Evolutionary conservation across 2,797 vertebrate species (phyloP), one percentile per base, ranked within the genome.

Genomic region (Fringilla coelebs): DNA sequence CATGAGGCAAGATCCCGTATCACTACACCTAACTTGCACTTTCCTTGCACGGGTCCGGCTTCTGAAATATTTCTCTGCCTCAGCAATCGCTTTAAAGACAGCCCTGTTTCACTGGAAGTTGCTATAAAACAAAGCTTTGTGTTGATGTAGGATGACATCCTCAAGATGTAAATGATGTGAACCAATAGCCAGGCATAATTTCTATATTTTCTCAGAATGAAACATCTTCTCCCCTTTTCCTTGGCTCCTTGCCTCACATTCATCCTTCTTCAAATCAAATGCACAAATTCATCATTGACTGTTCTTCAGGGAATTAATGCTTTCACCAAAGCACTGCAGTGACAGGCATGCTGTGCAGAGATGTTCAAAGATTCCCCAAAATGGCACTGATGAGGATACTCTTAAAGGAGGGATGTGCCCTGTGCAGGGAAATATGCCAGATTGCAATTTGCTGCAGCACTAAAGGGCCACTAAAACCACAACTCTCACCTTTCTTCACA

Each of bases 351-450:
- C 65, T 66, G 62, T 24, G 60, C 45, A 13, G 75, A 90, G 67
- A 91, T 6, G 3, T 68, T 70, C 51, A 85, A 80, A 91, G 67
- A 82, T 89, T 96, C 91, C 73, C 71, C 73, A 94, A 89, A 96
- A 87, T 43, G 85, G 78, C 88, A 63, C 36, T 60, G 94, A 78
- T 66, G 31, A 90, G 62, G 90, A 54, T 67, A 67, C 58, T 80
- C 85, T 85, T 93, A 80, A 97, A 95, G 73, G 43, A 90, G 71
- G 29, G 29, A 60, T 73, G 38, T 88, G 80, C 81, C 84, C 51
- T 63, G 22, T 49, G 55, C 74, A 78, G 40, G 31, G 82, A 92
- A 91, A 73, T 36, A 65, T 77, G 63, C 75, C 67, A 94, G 75
- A 55, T 11, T 78, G 86, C 45, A 95, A 78, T 86, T 72, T 91